Evolutionary conservation across 2,797 vertebrate species (phyloP).

Genomic region (Thaleichthys pacificus): DNA sequence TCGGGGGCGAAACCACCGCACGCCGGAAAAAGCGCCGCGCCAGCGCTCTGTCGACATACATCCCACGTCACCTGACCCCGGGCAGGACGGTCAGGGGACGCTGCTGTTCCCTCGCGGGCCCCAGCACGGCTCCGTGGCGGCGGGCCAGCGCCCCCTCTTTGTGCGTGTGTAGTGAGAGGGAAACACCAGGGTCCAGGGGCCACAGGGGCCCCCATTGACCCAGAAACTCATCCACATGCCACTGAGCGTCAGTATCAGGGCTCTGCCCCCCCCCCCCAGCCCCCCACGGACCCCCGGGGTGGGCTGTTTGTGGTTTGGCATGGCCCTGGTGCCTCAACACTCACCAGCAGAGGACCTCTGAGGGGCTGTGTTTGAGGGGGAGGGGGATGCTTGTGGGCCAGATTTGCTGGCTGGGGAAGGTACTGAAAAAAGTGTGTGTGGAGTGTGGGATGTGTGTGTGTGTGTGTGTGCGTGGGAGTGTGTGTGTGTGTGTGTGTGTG

Average conservation of each 20-base stretch:
- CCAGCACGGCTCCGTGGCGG: slow-evolving; percentile 62
- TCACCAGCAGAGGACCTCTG: too few relatives aligned
- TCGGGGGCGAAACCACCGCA: too few relatives aligned
- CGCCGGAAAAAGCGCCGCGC: neutral
- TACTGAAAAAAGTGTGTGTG: too few relatives aligned
- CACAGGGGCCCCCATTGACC: slow-evolving; percentile 76
- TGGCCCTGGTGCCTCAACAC: slow-evolving; percentile 35
- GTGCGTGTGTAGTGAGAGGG: slow-evolving; percentile 79
- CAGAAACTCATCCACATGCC: slow-evolving; percentile 80
- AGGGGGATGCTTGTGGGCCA: too few relatives aligned
- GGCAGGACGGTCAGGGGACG: slow-evolving; percentile 57
- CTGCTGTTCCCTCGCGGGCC: slow-evolving; percentile 56
- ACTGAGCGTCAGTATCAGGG: slow-evolving; percentile 71
- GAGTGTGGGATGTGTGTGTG: too few relatives aligned
- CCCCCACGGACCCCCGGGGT: slow-evolving; percentile 58
- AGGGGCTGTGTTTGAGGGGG: too few relatives aligned
- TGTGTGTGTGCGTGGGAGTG: too few relatives aligned
- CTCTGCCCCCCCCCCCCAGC: slow-evolving; percentile 64
- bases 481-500: too few relatives aligned
- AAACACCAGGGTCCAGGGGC: slow-evolving; percentile 66
- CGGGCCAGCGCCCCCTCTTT: slow-evolving; percentile 68
- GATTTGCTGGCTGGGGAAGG: too few relatives aligned
- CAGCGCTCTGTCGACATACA: slow-evolving; percentile 19
- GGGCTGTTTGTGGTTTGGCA: slow-evolving; percentile 57
- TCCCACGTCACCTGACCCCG: slow-evolving; percentile 39